Evolutionary conservation across 1,140 invertebrate species (phyloP).

Genomic region (Hylyphantes graminicola): DNA sequence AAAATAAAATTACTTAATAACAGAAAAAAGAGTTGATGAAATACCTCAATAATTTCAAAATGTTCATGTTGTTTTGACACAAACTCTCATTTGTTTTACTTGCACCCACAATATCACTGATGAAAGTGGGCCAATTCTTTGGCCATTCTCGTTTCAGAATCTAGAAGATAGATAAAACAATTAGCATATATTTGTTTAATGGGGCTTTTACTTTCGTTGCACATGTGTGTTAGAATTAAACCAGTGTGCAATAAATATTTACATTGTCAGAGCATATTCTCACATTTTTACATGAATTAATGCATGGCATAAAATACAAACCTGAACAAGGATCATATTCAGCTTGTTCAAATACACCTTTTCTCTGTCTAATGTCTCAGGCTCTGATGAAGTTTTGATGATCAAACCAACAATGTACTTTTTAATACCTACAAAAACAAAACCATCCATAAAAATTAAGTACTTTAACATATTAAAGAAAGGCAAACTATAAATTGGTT

Average conservation of each 20-base stretch:
- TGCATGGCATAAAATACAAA: conserved; percentile 66
- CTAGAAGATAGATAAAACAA: conserved; percentile 71
- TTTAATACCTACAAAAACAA: conserved; percentile 79
- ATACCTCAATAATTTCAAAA: conserved; percentile 89
- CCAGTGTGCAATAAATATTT: neutral
- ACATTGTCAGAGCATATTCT: neutral
- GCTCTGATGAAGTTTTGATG: conserved; percentile 97
- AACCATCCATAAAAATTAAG: conserved; percentile 61
- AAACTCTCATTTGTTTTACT: conserved; percentile 98
- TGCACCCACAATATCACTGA: conserved; percentile 97
- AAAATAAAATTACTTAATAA: conserved; percentile 20
- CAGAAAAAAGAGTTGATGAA: conserved; percentile 21
- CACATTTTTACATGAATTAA: too few species aligned
- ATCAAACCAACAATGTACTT: conserved; percentile 99
- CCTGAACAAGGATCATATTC: conserved; percentile 98
- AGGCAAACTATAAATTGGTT: neutral
- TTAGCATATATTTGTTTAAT: too few species aligned
- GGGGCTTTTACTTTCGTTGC: too few species aligned
- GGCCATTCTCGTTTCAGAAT: conserved; percentile 99
- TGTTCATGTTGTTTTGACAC: conserved; percentile 99
- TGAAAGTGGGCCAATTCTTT: conserved; percentile 99
- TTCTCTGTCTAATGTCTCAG: conserved; percentile 87
- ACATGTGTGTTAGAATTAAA: neutral
- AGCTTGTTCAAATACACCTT: conserved; percentile 98
- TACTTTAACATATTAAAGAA: conserved; percentile 63